Conservation (phyloP, 2,888 invertebrate genomes). For the Yponomeuta plumbellus region DNA sequence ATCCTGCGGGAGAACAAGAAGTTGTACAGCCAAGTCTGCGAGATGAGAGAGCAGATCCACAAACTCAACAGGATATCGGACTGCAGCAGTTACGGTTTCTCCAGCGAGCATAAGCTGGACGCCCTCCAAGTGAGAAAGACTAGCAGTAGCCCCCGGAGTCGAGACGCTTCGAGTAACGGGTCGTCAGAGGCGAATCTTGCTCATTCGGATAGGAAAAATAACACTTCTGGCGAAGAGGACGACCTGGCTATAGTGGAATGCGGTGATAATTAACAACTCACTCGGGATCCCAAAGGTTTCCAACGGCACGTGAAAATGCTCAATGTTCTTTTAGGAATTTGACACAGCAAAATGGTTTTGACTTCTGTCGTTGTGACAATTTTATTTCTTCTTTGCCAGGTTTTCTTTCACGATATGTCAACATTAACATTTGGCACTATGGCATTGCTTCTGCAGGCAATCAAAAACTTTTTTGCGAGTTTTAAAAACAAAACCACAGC, state of each 20-base stretch:
- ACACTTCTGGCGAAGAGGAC: constrained; percentile 65
- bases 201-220: constrained; percentile 56
- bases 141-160: constrained; percentile 61
- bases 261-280: constrained; percentile 34
- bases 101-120: constrained; percentile 45
- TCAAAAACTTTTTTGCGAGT: no score
- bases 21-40: constrained; percentile 73
- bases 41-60: constrained; percentile 65
- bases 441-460: no score
- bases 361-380: not conserved
- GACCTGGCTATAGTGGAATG: constrained; percentile 63
- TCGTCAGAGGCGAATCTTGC: constrained; percentile 63
- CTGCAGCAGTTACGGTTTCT: constrained; percentile 48
- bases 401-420: not conserved
- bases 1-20: constrained; percentile 94
- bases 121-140: constrained; percentile 60
- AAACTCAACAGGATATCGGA: constrained; percentile 67
- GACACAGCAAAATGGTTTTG: not conserved
- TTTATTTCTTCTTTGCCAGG: not conserved
- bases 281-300: not conserved
- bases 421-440: no score
- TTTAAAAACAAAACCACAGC: no score
- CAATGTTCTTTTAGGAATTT: not conserved
- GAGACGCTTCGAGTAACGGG: constrained; percentile 58
- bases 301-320: not conserved